Conservation (phyloP, 2,888 invertebrate genomes). For the Epiblema foenella region DNA sequence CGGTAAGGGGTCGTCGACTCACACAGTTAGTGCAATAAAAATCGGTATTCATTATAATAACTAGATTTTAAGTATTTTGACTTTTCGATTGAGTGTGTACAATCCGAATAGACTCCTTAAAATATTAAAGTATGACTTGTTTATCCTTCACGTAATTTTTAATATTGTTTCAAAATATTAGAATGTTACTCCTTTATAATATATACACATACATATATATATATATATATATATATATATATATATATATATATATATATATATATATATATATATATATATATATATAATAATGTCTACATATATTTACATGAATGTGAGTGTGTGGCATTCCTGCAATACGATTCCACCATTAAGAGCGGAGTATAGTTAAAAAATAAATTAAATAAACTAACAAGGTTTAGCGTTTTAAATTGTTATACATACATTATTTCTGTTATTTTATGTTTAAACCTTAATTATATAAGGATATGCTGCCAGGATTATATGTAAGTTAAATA, state of each 20-base stretch:
- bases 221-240: conserved; percentile 65
- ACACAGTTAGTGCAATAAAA: conserved; percentile 75
- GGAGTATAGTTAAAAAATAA: conserved; percentile 80
- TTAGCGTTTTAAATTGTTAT: conserved; percentile 45
- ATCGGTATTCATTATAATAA: conserved; percentile 58
- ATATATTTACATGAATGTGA: conserved; percentile 55
- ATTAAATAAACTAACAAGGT: conserved; percentile 58
- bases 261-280: conserved; percentile 70
- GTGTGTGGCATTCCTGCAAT: conserved; percentile 74
- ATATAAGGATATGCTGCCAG: conserved; percentile 60
- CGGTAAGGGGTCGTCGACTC: conserved; percentile 49
- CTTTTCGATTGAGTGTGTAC: conserved; percentile 79
- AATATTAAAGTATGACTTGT: conserved; percentile 59
- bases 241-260: conserved; percentile 65
- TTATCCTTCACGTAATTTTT: conserved; percentile 54
- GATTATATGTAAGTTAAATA: conserved; percentile 59
- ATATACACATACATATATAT: conserved; percentile 71
- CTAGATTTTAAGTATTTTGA: conserved; percentile 67
- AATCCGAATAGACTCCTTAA: conserved; percentile 80
- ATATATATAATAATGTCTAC: conserved; percentile 60
- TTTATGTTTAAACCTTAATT: conserved; percentile 36
- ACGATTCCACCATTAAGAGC: conserved; percentile 65
- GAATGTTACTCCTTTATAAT: conserved; percentile 79
- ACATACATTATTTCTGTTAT: conserved; percentile 33
- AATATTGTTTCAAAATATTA: conserved; percentile 72